Base-by-base conservation (phyloP, 2,888 invertebrate species). In the Agrotis exclamationis region DNA sequence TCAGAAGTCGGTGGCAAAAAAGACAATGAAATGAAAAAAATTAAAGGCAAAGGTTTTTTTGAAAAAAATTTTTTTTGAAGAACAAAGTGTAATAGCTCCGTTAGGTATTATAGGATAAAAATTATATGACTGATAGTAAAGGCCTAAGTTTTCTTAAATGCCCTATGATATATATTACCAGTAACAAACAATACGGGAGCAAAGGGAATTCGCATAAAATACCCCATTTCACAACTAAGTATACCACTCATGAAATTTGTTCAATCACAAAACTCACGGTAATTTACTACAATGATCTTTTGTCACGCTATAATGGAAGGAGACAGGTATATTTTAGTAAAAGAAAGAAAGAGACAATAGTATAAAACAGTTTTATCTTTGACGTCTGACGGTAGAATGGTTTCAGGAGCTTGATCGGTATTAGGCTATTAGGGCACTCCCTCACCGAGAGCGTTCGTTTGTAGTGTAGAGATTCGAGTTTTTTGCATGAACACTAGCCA, bases 251-350 rank as follows among this genome's bases (percentile, higher is more conserved):
- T 89, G 87, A 87, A 89, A 89, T 89, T 89, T 87, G 89, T 92
- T 88, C 88, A 90, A 92, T 92, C 89, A 86, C 88, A 83, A 85
- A 83, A 82, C 78, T 74, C 70, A 74, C 74, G 76, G 70, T 80
- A 83, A 83, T 73, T 72, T 77, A 79, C 86, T 83, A 80, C 85
- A 87, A 93, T 87, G 88, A 82, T 74, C 77, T 81, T 88, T 90
- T 89, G 90, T 90, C 93, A 93, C 91, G 92, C 87, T 70, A 92
- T 85, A 84, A 63, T 53, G 74, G 85, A 91, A 45, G 59, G 82
- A 82, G 88, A 86, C 6, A 63, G 78, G 58, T 24, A 22, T 44
- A 68, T 50, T 72, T 65, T 53, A 16, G 9, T 9, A 24, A 33
- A 45, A 11, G 85, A 50, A 24, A 75, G 87, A 90, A 73, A 77